Conservation (phyloP, 2,888 invertebrate genomes). For the Microctonus aethiopoides region DNA sequence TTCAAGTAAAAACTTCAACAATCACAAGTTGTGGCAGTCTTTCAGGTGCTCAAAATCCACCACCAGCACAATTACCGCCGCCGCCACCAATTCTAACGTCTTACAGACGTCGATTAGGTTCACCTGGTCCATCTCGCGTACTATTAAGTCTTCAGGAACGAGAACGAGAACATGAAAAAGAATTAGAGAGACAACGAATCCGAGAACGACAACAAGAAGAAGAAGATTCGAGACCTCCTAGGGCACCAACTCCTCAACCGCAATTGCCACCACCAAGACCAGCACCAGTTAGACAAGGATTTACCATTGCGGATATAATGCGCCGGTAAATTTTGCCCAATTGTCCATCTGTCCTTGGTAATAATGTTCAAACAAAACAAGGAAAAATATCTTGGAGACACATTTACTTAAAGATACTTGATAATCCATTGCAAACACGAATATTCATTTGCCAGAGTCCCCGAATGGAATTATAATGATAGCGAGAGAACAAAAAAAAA, state of each 20-base stretch:
- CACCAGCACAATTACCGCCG: constrained; percentile 58
- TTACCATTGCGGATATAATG: constrained; percentile 93
- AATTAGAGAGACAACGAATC: constrained; percentile 52
- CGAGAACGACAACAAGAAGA: constrained; percentile 46
- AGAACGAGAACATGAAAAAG: constrained; percentile 54
- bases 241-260: constrained; percentile 65
- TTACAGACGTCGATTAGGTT: constrained; percentile 61
- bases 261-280: constrained; percentile 73
- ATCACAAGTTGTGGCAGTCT: constrained; percentile 59
- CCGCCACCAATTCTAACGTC: constrained; percentile 62
- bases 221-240: constrained; percentile 58
- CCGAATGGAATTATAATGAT: constrained; percentile 18
- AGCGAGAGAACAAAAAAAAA: constrained; percentile 1
- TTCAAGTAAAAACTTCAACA: constrained; percentile 64
- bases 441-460: not conserved
- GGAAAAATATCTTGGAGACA: not conserved
- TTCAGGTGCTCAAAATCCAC: constrained; percentile 51
- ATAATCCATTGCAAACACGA: not conserved
- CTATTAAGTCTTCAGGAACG: constrained; percentile 62
- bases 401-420: not conserved
- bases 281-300: constrained; percentile 80
- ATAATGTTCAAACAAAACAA: not conserved
- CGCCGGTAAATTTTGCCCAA: constrained; percentile 74
- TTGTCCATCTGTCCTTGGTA: not conserved
- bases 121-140: constrained; percentile 62